Base-by-base conservation (phyloP, 2,888 invertebrate genomes). In the Eretmocerus hayati region DNA sequence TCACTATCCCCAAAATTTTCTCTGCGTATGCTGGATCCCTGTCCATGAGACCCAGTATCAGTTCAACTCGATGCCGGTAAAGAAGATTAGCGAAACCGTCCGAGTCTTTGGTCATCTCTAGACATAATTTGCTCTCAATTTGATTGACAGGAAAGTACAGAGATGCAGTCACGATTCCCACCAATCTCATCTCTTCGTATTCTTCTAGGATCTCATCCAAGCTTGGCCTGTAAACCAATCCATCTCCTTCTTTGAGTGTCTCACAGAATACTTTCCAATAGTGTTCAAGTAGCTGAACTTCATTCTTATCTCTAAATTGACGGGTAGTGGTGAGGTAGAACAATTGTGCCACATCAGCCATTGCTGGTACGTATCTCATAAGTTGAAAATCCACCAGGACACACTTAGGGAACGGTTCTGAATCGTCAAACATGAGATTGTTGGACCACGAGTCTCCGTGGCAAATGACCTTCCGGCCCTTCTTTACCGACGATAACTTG, bases 321-420 rank as follows among this genome's bases (percentile, higher is more conserved):
- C 54, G 26, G 15, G 43, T 52, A 5, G 53, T 54, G 23, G 48
- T 54, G 22, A 53, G 18, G 36, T 57, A 52, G n/a, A 58, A 46
- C 23, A 56, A 49, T n/a, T 52, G 39, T 8, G 46, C 18, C 11
- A 56, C 40, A n/a, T 57, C 59, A 6, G 53, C 52, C n/a, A 55
- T 53, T 1, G 54, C 39, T 1, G 59, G 44, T 16, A 52, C 54
- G 59, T 81, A 85, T 20, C 81, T 74, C 0, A 78, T 72, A 38
- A 84, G 72, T 67, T 85, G 86, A 60, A 81, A 86, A 66, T 87
- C 87, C 2, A 87, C 78, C 15, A 86, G 62, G 33, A 80, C 62
- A 56, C 83, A 82, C 23, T 79, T 75, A 4, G 78, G 69, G 1
- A 79, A 77, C 26, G 62, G 63, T 0, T 69, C 65, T 22, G 69